Percentiles rank a stretch among this genome's conserved stretches.
phyloP scores from a whole-genome alignment of 2,113 vertebrate genomes.

The Felis chaus region DNA sequence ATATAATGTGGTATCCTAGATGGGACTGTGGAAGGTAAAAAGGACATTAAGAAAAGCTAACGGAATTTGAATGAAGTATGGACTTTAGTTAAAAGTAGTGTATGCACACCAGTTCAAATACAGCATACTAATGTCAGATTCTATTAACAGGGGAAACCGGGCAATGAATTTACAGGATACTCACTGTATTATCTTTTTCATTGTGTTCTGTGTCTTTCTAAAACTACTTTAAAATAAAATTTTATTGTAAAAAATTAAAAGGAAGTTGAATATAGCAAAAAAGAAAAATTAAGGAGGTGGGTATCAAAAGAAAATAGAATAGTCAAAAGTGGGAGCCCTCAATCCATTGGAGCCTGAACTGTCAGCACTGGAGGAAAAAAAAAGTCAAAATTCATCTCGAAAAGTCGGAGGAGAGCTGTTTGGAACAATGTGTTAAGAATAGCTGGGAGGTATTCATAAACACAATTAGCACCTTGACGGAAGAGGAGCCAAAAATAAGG shows the following conservation, averaged over 20 bases:
- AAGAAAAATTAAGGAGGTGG: not conserved
- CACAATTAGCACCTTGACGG: constrained; percentile 43
- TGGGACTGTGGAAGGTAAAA: not conserved
- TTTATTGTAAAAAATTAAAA: not conserved
- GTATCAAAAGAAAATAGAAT: not conserved
- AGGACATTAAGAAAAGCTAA: not conserved
- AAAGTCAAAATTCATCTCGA: not conserved
- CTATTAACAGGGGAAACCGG: not conserved
- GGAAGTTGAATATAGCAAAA: not conserved
- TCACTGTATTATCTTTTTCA: not conserved
- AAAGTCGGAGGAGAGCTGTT: not conserved
- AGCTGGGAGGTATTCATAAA: constrained; percentile 3
- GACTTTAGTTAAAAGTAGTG: not conserved
- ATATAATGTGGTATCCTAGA: not conserved
- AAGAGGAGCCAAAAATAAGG: not conserved
- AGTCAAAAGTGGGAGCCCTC: not conserved
- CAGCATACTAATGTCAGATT: not conserved
- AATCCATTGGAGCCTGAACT: not conserved
- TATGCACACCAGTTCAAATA: not conserved
- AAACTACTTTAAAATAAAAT: not conserved
- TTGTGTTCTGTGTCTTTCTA: constrained; percentile 16
- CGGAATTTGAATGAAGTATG: not conserved
- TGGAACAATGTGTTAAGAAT: not conserved
- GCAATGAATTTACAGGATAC: not conserved
- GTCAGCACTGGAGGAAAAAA: not conserved